Conservation (phyloP, 2,888 invertebrate genomes). For the Sesia apiformis region DNA sequence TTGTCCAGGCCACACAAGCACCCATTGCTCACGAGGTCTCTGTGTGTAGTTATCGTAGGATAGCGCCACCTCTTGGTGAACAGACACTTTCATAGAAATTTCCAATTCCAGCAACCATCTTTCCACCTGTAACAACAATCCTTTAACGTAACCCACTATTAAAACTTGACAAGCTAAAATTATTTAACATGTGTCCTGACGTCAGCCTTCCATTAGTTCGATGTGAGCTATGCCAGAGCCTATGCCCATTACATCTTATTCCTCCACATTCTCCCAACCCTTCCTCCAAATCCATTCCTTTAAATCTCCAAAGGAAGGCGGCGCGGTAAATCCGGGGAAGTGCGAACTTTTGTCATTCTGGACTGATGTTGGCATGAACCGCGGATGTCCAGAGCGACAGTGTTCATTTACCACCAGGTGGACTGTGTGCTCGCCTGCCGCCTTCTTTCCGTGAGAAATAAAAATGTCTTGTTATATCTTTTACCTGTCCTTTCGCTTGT, state of each 20-base stretch:
- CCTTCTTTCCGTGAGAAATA: too few relatives aligned
- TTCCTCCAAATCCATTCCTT: too few relatives aligned
- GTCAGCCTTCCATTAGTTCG: neutral
- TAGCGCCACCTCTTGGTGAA: constrained; percentile 80
- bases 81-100: constrained; percentile 89
- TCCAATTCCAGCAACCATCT: constrained; percentile 96
- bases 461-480: neutral
- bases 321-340: too few relatives aligned
- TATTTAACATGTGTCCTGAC: neutral
- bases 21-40: constrained; percentile 83
- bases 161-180: neutral
- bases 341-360: too few relatives aligned
- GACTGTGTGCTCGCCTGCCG: too few relatives aligned
- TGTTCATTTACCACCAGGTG: too few relatives aligned
- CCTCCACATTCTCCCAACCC: too few relatives aligned
- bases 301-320: neutral
- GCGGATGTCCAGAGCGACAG: too few relatives aligned
- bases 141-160: neutral
- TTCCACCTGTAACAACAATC: constrained; percentile 74
- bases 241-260: too few relatives aligned
- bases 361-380: too few relatives aligned
- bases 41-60: constrained; percentile 83
- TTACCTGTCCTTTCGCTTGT: constrained; percentile 89
- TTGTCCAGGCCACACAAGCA: constrained; percentile 94
- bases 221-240: too few relatives aligned